Evolutionary conservation across 2,888 invertebrate species (phyloP), one percentile per base, ranked within the genome.

Genomic region (Oscheius myriophilus): DNA sequence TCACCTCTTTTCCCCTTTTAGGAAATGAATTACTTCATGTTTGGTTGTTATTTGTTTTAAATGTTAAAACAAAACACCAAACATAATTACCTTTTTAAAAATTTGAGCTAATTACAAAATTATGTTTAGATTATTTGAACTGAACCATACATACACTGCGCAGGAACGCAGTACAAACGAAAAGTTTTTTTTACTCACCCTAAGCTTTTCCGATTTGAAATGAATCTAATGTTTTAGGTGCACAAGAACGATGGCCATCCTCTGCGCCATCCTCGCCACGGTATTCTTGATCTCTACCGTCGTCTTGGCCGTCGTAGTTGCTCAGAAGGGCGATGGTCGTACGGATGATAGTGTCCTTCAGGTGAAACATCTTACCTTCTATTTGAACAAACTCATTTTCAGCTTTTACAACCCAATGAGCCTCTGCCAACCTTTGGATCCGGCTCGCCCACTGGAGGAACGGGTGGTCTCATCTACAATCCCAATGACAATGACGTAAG

Each of bases 271-370:
- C 33, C 68, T 84, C 18, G 80, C 83, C 33, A 69, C 78, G n/a
- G 54, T 84, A 9, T 85, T 84, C 72, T 71, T 84, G 52, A 67
- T 83, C 9, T 78, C 84, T 4, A 84, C 85, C 1, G 72, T 84
- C 39, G 84, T 73, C 9, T 67, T 84, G 46, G 84, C 84, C 25
- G 74, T 84, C 26, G 77, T 80, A 1, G 76, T 84, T 51, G 85
- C 49, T 39, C 45, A 49, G 23, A 67, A 67, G 16, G 51, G 51
- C 11, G 26, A 67, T 45, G 58, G 46, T n/a, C 46, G 26, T 61
- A 26, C 16, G 1, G 46, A 49, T n/a, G 39, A 49, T 12, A n/a
- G 21, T 2, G 21, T 18, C 81, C n/a, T 74, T 83, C 68, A 83
- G 80, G 66, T 72, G 70, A 45, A 74, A 68, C 25, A n/a, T n/a